A percentile compares a stretch with the other conserved stretches of the same genome.
Evolutionary conservation across 2,113 vertebrate species (phyloP).

Genomic region (Myxocyprinus asiaticus): DNA sequence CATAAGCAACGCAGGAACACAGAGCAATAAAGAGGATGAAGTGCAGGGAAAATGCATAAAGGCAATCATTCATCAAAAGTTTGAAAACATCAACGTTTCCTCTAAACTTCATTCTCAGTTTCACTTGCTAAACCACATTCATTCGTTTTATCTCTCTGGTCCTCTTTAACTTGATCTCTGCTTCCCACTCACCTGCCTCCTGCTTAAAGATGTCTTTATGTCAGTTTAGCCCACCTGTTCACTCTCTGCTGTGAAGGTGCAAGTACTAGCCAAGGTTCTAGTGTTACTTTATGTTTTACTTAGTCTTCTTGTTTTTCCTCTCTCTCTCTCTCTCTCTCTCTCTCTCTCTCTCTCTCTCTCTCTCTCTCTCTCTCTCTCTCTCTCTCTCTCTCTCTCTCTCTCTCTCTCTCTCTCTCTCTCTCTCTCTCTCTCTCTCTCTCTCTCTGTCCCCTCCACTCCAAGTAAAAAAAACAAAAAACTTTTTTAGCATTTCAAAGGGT

Average conservation of each 20-base stretch:
- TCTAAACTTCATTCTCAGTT: constrained; percentile 13
- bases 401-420: too few species aligned
- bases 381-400: too few species aligned
- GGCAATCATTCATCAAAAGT: constrained; percentile 41
- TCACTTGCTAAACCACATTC: not conserved
- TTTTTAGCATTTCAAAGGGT: constrained; percentile 68
- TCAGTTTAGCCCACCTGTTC: constrained; percentile 46
- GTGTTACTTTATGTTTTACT: constrained; percentile 11
- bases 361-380: too few species aligned
- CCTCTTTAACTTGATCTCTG: constrained; percentile 16
- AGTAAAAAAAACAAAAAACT: constrained; percentile 46
- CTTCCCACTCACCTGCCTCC: constrained; percentile 32
- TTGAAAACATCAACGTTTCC: constrained; percentile 12
- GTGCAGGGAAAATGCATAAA: not conserved
- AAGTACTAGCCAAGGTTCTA: constrained; percentile 13
- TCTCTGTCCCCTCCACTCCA: not conserved
- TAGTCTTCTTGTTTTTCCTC: not conserved
- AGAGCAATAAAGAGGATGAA: constrained; percentile 23
- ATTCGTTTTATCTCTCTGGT: constrained; percentile 32
- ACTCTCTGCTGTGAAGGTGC: constrained; percentile 4
- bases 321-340: not conserved
- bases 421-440: too few species aligned
- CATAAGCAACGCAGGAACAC: constrained; percentile 25
- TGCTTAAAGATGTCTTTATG: constrained; percentile 21
- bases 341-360: too few species aligned